These are phyloP conservation scores for Halcyon smyrnensis DNA, from an alignment of 2,797 vertebrate species.

Conservation along the genomic window DNA sequence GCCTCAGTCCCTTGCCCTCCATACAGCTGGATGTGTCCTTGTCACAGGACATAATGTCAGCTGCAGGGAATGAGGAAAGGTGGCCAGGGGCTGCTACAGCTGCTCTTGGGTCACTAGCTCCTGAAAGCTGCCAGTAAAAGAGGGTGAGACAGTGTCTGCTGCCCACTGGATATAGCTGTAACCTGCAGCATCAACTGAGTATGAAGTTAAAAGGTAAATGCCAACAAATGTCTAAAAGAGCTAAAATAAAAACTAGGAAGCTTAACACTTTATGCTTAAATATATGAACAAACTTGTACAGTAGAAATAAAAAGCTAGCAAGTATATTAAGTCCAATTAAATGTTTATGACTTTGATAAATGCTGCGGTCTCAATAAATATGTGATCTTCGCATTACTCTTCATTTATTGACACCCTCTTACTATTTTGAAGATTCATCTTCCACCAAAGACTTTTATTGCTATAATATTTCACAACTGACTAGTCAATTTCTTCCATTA, in stretches of 20 bases:
- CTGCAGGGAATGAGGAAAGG: not conserved
- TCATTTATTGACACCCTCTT: slow-evolving; percentile 65
- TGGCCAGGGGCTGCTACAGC: not conserved
- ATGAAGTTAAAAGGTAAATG: not conserved
- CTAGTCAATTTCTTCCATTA: slow-evolving; percentile 72
- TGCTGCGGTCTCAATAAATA: slow-evolving; percentile 51
- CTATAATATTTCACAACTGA: slow-evolving; percentile 76
- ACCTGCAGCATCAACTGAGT: not conserved
- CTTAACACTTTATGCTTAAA: not conserved
- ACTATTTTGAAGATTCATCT: slow-evolving; percentile 68
- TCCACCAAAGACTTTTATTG: slow-evolving; percentile 66
- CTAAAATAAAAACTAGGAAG: not conserved
- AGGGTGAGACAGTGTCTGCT: not conserved
- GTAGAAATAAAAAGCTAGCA: slow-evolving; percentile 20
- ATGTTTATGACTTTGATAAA: slow-evolving; percentile 39
- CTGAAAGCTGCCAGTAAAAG: not conserved
- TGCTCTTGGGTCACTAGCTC: not conserved
- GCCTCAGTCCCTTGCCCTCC: not conserved
- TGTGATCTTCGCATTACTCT: slow-evolving; percentile 60
- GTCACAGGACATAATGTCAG: not conserved
- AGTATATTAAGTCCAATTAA: slow-evolving; percentile 44
- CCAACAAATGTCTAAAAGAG: not conserved
- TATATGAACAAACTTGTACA: not conserved
- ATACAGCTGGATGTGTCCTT: not conserved
- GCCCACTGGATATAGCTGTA: not conserved